A percentile compares a stretch with the other conserved stretches of the same genome.
phyloP scores from a whole-genome alignment of 1,140 invertebrate species.

The Lepidurus packardi region DNA sequence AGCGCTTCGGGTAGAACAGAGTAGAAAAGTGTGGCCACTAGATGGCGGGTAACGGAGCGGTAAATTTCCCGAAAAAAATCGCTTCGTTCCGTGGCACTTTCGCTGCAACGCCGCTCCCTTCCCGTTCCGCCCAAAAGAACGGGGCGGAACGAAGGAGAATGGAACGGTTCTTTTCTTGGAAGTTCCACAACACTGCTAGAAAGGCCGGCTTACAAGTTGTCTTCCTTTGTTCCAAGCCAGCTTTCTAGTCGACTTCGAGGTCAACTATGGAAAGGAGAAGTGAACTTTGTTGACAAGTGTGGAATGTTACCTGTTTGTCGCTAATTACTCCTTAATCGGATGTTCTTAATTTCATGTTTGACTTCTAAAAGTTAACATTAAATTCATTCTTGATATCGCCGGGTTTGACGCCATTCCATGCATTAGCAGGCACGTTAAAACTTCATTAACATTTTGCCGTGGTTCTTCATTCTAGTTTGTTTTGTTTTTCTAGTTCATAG shows the following conservation, averaged over 20 bases:
- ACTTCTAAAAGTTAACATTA: neutral
- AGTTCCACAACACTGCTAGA: no score
- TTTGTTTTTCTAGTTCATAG: neutral
- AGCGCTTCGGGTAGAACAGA: no score
- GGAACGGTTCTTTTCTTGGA: no score
- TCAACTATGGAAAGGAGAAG: conserved; percentile 15
- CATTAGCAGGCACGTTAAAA: neutral
- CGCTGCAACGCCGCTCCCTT: no score
- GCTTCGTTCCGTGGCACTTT: no score
- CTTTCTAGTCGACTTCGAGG: neutral
- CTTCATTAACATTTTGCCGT: neutral
- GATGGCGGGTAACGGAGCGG: no score
- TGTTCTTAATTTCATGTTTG: neutral
- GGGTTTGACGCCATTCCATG: conserved; percentile 13
- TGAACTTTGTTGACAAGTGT: conserved; percentile 22
- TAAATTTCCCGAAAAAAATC: no score
- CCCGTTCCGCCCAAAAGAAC: no score
- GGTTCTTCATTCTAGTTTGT: neutral
- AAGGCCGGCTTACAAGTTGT: neutral
- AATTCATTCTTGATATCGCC: neutral
- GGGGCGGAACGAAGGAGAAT: no score
- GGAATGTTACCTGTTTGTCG: neutral
- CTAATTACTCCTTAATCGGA: neutral
- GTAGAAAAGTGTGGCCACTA: no score
- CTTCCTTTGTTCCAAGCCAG: neutral